Evolutionary conservation across 23 tunicate genomes (phyloP).

Genomic region (Trididemnum miniatum): DNA sequence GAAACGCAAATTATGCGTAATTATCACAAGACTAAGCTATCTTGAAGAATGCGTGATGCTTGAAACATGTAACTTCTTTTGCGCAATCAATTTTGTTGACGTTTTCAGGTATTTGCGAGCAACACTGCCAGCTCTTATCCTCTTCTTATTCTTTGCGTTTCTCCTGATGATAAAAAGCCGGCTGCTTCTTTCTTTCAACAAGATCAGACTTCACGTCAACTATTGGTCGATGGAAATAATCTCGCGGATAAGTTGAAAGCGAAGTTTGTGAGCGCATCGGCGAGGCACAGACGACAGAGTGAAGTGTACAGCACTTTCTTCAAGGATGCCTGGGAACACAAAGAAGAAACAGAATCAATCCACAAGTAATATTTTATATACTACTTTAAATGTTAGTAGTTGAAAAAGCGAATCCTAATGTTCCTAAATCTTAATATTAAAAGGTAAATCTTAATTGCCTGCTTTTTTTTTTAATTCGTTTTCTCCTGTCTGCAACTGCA

Average conservation of each 20-base stretch:
- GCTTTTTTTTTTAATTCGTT: background rate
- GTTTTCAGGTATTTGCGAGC: slow-evolving; percentile 77
- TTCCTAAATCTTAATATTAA: too few species aligned
- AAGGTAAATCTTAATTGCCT: too few species aligned
- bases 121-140: slow-evolving; percentile 87
- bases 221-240: slow-evolving; percentile 70
- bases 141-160: slow-evolving; percentile 70
- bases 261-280: slow-evolving; percentile 69
- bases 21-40: too few species aligned
- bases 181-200: slow-evolving; percentile 71
- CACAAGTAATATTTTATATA: too few species aligned
- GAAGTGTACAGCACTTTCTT: slow-evolving; percentile 91
- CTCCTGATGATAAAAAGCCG: slow-evolving; percentile 60
- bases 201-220: slow-evolving; percentile 44
- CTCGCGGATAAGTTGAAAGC: slow-evolving; percentile 74
- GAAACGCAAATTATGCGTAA: too few species aligned
- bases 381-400: too few species aligned
- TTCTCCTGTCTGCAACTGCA: too few species aligned
- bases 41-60: too few species aligned
- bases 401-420: too few species aligned
- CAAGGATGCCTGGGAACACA: slow-evolving; percentile 92
- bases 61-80: too few species aligned
- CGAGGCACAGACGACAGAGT: slow-evolving; percentile 67
- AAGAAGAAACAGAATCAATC: slow-evolving; percentile 84
- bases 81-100: too few species aligned